Conservation (phyloP, 2,888 invertebrate species). For the Acanthosoma haemorrhoidale region DNA sequence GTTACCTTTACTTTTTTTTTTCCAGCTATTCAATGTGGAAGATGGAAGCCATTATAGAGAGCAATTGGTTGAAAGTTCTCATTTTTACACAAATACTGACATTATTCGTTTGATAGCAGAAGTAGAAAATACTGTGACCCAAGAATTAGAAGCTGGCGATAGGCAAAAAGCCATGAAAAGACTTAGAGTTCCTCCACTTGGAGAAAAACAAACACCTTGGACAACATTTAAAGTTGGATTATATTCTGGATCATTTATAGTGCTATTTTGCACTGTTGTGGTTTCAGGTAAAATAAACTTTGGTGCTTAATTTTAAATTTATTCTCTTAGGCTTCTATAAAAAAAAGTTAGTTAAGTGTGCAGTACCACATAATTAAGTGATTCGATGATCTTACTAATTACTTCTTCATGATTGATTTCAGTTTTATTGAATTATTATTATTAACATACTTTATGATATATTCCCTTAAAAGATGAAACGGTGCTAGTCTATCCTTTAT, state of each 20-base stretch:
- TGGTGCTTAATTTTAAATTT: too few relatives aligned
- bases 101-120: conserved; percentile 77
- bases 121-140: conserved; percentile 66
- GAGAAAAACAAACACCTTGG: conserved; percentile 76
- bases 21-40: conserved; percentile 59
- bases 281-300: conserved; percentile 56
- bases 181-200: conserved; percentile 75
- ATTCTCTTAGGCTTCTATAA: too few relatives aligned
- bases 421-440: too few relatives aligned
- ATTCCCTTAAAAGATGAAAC: too few relatives aligned
- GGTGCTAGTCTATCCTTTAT: too few relatives aligned
- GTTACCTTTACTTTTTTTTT: background rate
- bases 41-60: conserved; percentile 72
- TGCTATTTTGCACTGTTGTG: conserved; percentile 65
- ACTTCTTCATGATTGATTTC: too few relatives aligned
- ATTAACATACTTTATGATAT: too few relatives aligned
- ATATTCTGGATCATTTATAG: conserved; percentile 74
- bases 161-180: conserved; percentile 82
- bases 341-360: too few relatives aligned
- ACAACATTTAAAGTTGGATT: conserved; percentile 80
- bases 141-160: conserved; percentile 70
- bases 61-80: conserved; percentile 72
- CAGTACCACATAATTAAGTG: too few relatives aligned
- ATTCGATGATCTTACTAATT: too few relatives aligned
- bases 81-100: conserved; percentile 79